Base-by-base conservation (phyloP, 2,888 invertebrate species). In the Uloborus plumipes region DNA sequence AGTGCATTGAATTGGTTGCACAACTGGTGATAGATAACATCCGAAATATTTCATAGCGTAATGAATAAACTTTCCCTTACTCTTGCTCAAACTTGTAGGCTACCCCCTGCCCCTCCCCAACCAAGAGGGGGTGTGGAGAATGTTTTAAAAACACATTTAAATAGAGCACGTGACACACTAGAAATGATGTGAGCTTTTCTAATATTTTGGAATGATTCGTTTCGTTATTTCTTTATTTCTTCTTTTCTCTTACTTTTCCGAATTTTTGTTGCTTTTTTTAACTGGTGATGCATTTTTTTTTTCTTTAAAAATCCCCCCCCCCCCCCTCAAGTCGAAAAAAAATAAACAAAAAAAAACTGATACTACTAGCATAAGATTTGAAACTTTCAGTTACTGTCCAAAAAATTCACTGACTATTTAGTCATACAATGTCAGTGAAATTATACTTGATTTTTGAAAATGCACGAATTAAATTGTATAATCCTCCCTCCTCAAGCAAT, bases 121-220 rank as follows among this genome's bases (percentile, higher is more conserved):
- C n/a, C 4, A 64, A 18, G 49, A 49, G 50, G 64, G 64, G 22
- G 49, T 49, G 61, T 15, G 31, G 47, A 50, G 59, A 59, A 69
- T 55, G 69, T 62, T 70, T 75, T 64, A 81, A 81, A 80, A 81
- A 81, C 74, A 64, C 70, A 74, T 81, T 81, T 81, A 81, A 69
- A 65, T 74, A 64, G 18, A 81, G 69, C 74, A 74, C 74, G 80
- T 81, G 80, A 81, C 69, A 74, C 65, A 74, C 59, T 80, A 69
- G 69, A 74, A 80, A 74, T 62, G 69, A 74, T 65, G 69, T 69
- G 70, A 80, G 80, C 74, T 69, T 74, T 74, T 65, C 69, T 81
- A 74, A 62, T 80, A 74, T 80, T 80, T 79, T 64, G 59, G 74
- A 80, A 74, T 80, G 80, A 74, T 80, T 80, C 74, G 67, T 81